Conservation (phyloP, 2,113 vertebrate species). For the Sceloporus tristichus region DNA sequence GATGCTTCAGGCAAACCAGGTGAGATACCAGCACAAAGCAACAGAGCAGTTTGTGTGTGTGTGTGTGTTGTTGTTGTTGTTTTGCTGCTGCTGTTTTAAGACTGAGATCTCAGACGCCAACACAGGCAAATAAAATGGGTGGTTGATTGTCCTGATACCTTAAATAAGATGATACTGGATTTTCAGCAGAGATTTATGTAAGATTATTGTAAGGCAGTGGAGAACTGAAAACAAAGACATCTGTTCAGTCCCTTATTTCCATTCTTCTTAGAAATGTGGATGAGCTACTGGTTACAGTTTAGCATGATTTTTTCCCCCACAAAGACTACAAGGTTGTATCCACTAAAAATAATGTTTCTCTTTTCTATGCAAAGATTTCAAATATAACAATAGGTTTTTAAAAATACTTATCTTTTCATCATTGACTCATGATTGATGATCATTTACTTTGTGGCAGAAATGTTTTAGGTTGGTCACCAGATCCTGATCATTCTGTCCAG, state of each 20-base stretch:
- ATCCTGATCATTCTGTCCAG: not conserved
- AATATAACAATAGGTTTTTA: not conserved
- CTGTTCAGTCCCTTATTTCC: conserved; percentile 23
- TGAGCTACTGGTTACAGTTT: conserved; percentile 12
- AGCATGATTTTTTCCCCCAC: not conserved
- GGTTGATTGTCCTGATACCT: conserved; percentile 1
- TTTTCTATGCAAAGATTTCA: not conserved
- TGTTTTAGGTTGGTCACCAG: not conserved
- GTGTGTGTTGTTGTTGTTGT: not conserved
- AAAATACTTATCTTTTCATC: not conserved
- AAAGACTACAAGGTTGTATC: not conserved
- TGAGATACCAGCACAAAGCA: conserved; percentile 2
- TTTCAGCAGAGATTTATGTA: conserved; percentile 19
- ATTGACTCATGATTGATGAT: not conserved
- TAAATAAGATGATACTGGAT: not conserved
- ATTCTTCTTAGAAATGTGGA: conserved; percentile 28
- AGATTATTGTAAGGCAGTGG: not conserved
- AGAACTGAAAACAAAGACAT: not conserved
- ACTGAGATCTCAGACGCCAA: not conserved
- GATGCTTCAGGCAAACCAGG: conserved; percentile 25
- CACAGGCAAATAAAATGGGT: conserved; percentile 7
- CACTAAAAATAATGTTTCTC: not conserved
- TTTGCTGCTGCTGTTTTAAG: conserved; percentile 2
- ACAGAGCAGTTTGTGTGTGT: not conserved
- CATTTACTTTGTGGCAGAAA: not conserved